Evolutionary conservation across 2,888 invertebrate species (phyloP).

Genomic region (Scaptomyza polygonia): DNA sequence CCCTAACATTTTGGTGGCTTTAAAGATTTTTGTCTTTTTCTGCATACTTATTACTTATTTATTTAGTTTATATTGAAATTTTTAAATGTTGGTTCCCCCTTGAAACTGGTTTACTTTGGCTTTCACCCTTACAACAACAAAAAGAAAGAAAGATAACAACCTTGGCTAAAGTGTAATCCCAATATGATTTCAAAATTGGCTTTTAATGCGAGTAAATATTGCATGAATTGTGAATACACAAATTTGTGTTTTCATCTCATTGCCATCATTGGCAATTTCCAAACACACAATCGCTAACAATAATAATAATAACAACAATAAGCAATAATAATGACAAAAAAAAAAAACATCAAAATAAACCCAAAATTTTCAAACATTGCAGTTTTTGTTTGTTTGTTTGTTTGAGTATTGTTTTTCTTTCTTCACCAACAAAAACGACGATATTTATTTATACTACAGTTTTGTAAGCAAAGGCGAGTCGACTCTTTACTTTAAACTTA

Average conservation of each 20-base stretch:
- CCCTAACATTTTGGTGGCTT: conserved; percentile 9
- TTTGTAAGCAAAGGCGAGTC: too few relatives aligned
- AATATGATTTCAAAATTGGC: conserved; percentile 17
- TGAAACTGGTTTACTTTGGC: conserved; percentile 24
- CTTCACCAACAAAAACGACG: background rate
- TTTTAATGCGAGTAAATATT: conserved; percentile 26
- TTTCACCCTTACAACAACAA: conserved; percentile 16
- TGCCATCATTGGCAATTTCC: conserved; percentile 20
- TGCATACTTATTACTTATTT: conserved; percentile 2
- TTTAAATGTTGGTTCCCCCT: background rate
- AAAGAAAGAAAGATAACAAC: background rate
- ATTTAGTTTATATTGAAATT: background rate
- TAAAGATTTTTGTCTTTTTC: conserved; percentile 12
- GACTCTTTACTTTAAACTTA: too few relatives aligned
- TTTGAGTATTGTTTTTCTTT: background rate
- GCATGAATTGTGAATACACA: conserved; percentile 11
- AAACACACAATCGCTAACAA: conserved; percentile 5
- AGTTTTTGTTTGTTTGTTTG: conserved; percentile 1
- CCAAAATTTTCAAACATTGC: conserved; percentile 3
- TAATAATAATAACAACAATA: background rate
- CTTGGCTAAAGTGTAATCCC: conserved; percentile 7
- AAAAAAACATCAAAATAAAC: conserved; percentile 2
- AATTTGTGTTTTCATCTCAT: conserved; percentile 32
- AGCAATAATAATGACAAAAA: background rate
- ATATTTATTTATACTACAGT: conserved; percentile 12